Evolutionary conservation across 2,797 vertebrate genomes (phyloP).

Genomic region (Aplochiton taeniatus): DNA sequence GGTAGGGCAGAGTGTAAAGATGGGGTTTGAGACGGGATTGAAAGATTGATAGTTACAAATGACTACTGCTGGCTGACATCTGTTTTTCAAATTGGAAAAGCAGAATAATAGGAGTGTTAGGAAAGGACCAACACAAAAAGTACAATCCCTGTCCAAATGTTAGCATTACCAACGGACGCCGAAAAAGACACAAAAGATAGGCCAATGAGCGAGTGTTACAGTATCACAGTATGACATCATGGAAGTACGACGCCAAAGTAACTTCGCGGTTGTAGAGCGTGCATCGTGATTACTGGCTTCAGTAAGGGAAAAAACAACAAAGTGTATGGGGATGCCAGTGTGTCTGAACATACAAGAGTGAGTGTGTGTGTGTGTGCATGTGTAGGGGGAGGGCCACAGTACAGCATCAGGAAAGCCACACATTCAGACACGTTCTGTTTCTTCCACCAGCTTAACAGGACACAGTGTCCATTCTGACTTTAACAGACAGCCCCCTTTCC

Average conservation of each 20-base stretch:
- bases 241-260: constrained; percentile 25
- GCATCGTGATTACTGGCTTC: constrained; percentile 24
- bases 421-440: not conserved
- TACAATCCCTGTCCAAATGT: constrained; percentile 40
- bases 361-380: not conserved
- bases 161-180: constrained; percentile 29
- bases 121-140: constrained; percentile 23
- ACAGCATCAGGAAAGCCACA: not conserved
- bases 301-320: constrained; percentile 42
- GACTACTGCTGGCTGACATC: constrained; percentile 33
- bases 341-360: constrained; percentile 25
- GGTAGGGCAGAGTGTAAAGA: too few relatives aligned
- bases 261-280: constrained; percentile 3
- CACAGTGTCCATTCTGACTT: not conserved
- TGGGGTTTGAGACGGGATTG: too few relatives aligned
- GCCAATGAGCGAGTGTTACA: constrained; percentile 21
- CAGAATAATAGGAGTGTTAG: constrained; percentile 22
- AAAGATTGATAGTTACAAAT: too few relatives aligned
- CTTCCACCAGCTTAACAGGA: not conserved
- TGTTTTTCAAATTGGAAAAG: constrained; percentile 40
- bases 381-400: not conserved
- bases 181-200: constrained; percentile 28
- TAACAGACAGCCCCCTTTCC: not conserved
- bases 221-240: constrained; percentile 44
- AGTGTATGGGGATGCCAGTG: constrained; percentile 34